Percentiles rank a stretch among this genome's conserved stretches.
These are phyloP conservation scores for Cervus canadensis DNA, from an alignment of 2,113 vertebrate species.

Conservation along the genomic window DNA sequence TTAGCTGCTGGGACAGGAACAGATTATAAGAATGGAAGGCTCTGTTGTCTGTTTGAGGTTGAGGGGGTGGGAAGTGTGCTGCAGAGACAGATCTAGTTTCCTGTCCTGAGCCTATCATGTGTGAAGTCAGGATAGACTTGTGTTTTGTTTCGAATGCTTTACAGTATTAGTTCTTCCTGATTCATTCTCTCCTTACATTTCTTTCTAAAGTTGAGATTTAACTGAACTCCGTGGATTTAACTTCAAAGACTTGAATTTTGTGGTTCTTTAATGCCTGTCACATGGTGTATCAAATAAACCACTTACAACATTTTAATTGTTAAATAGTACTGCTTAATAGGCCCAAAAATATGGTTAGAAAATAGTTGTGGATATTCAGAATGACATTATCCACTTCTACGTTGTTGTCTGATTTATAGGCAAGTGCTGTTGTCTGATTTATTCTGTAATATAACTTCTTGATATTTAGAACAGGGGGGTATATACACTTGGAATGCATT, in stretches of 20 bases:
- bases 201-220: neutral
- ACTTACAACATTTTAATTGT: neutral
- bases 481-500: neutral
- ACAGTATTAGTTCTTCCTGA: neutral
- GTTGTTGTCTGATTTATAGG: neutral
- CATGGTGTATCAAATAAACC: neutral
- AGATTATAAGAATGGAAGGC: neutral
- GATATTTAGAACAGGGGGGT: neutral
- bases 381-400: neutral
- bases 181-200: neutral
- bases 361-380: neutral
- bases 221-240: neutral
- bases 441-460: neutral
- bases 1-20: neutral
- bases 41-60: neutral
- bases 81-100: neutral
- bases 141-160: neutral
- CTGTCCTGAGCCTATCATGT: neutral
- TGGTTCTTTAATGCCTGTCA: neutral
- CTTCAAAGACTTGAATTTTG: slow-evolving; percentile 12
- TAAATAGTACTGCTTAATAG: neutral
- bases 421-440: neutral
- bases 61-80: neutral
- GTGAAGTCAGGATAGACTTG: neutral
- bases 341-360: neutral